Conservation (phyloP, 2,888 invertebrate genomes). For the Harmothoe impar region DNA sequence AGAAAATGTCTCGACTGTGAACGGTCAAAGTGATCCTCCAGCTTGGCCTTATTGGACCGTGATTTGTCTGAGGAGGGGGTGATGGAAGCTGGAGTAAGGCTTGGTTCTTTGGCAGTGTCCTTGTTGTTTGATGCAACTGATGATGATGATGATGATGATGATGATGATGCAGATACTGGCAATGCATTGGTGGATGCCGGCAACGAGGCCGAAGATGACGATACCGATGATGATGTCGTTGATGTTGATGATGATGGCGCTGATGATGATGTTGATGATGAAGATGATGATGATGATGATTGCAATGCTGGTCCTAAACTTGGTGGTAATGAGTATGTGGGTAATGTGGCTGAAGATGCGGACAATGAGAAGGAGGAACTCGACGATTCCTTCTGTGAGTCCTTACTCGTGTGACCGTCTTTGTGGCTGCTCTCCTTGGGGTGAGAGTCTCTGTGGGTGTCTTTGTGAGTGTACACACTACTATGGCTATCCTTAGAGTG, state of each 20-base stretch:
- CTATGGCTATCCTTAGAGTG: constrained; percentile 58
- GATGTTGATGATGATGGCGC: not conserved
- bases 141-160: not conserved
- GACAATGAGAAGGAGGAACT: not conserved
- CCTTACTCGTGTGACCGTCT: constrained; percentile 41
- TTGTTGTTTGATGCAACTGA: constrained; percentile 36
- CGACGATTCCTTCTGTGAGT: constrained; percentile 24
- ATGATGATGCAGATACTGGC: not conserved
- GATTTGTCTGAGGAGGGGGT: constrained; percentile 4
- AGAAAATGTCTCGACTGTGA: constrained; percentile 66
- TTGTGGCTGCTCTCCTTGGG: constrained; percentile 37
- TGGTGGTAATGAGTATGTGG: constrained; percentile 46
- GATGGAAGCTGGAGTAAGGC: constrained; percentile 47
- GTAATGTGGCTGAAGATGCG: constrained; percentile 32
- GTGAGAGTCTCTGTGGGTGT: constrained; percentile 41
- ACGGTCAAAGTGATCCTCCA: constrained; percentile 60
- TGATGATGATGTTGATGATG: not conserved
- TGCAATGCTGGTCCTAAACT: constrained; percentile 19
- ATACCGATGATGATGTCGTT: not conserved
- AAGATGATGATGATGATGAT: not conserved
- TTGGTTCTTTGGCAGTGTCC: constrained; percentile 61
- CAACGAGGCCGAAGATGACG: not conserved
- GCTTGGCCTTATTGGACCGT: constrained; percentile 19
- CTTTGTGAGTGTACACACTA: constrained; percentile 38
- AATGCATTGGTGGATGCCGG: too few relatives aligned